Percentiles rank a stretch among this genome's conserved stretches.
Conservation (phyloP, 2,113 vertebrate genomes). For the Forbesichthys agassizii region DNA sequence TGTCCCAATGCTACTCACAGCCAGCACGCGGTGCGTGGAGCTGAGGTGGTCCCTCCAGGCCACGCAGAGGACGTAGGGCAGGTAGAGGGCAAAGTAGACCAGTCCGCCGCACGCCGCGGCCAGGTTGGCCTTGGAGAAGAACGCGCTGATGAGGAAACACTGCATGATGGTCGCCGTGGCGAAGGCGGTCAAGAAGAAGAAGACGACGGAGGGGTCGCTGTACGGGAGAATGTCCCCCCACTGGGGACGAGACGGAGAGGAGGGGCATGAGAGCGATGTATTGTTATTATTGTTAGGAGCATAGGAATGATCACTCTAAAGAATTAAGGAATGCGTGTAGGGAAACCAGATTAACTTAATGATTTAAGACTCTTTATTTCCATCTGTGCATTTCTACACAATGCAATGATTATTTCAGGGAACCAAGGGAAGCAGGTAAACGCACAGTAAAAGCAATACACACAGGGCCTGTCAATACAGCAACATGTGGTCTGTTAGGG, state of each 20-base stretch:
- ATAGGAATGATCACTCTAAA: background rate
- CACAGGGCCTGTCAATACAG: too few relatives aligned
- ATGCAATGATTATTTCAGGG: too few relatives aligned
- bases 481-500: too few relatives aligned
- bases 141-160: slow-evolving; percentile 89
- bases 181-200: slow-evolving; percentile 86
- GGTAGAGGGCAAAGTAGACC: slow-evolving; percentile 86
- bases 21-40: slow-evolving; percentile 65
- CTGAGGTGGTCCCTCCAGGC: slow-evolving; percentile 86
- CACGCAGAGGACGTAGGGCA: slow-evolving; percentile 87
- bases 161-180: slow-evolving; percentile 89
- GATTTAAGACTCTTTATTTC: too few relatives aligned
- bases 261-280: background rate
- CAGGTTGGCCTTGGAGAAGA: slow-evolving; percentile 88
- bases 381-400: too few relatives aligned
- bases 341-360: too few relatives aligned
- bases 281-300: background rate
- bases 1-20: slow-evolving; percentile 72
- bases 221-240: slow-evolving; percentile 88
- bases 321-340: too few relatives aligned
- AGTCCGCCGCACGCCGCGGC: slow-evolving; percentile 89
- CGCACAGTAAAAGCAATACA: too few relatives aligned
- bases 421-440: too few relatives aligned
- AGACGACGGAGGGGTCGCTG: slow-evolving; percentile 81
- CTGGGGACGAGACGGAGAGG: slow-evolving; percentile 55